Percentiles rank a stretch among this genome's conserved stretches.
These are phyloP conservation scores for Xylocopa sonorina DNA, from an alignment of 1,140 invertebrate species.

Conservation along the genomic window DNA sequence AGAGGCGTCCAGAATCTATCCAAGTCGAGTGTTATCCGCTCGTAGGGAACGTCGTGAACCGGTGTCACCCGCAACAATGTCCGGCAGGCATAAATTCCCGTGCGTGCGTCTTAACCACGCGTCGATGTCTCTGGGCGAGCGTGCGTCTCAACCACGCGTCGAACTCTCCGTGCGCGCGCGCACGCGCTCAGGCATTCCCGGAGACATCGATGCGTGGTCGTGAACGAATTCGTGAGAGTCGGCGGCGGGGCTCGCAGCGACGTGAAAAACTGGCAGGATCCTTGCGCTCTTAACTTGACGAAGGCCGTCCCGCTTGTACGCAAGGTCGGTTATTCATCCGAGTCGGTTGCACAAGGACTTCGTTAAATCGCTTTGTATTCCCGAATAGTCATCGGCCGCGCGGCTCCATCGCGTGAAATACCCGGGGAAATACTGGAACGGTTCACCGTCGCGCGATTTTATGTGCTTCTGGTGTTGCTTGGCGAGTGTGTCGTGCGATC, in stretches of 20 bases:
- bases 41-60: too few species aligned
- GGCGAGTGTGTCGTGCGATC: neutral
- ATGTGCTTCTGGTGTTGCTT: neutral
- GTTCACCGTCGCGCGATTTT: neutral
- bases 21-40: too few species aligned
- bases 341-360: conserved; percentile 65
- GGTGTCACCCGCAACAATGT: too few species aligned
- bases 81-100: too few species aligned
- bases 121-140: neutral
- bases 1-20: too few species aligned
- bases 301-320: conserved; percentile 60
- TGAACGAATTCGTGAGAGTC: conserved; percentile 46
- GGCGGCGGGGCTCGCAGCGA: conserved; percentile 21
- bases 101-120: too few species aligned
- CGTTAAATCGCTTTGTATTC: conserved; percentile 63
- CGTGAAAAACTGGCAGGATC: conserved; percentile 59
- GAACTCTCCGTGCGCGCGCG: neutral
- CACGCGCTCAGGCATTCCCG: neutral
- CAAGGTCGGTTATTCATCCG: conserved; percentile 69
- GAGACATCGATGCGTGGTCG: conserved; percentile 35
- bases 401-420: conserved; percentile 27
- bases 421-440: conserved; percentile 28
- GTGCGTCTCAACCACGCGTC: too few species aligned
- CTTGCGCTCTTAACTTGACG: conserved; percentile 54
- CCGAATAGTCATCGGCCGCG: conserved; percentile 52